Conservation (phyloP, 2,888 invertebrate species). For the Allolobophora icterica region DNA sequence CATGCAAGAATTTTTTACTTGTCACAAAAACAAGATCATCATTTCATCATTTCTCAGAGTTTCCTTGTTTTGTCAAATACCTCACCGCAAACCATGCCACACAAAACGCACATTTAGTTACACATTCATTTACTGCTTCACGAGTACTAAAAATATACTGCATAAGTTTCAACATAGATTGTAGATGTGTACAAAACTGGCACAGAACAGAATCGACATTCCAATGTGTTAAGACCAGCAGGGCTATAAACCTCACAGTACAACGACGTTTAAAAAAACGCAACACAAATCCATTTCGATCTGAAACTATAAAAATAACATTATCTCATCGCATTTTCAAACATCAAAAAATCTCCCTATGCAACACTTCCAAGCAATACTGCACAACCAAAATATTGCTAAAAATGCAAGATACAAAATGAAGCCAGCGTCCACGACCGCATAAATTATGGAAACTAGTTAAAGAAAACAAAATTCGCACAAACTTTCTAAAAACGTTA, state of each 20-base stretch:
- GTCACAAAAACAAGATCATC: no score
- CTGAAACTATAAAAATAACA: neutral
- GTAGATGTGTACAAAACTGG: neutral
- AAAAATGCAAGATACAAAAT: slow-evolving; percentile 24
- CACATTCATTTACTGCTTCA: neutral
- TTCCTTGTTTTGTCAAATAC: slow-evolving; percentile 7
- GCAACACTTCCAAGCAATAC: slow-evolving; percentile 24
- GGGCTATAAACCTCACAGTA: neutral
- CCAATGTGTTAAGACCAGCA: neutral
- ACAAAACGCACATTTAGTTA: neutral
- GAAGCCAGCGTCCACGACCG: neutral
- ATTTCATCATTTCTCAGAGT: neutral
- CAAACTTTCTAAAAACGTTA: neutral
- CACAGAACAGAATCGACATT: neutral
- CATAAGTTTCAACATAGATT: neutral
- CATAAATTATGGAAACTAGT: neutral
- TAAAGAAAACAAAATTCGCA: neutral
- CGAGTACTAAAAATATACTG: slow-evolving; percentile 9
- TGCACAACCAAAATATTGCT: slow-evolving; percentile 27
- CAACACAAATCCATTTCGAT: slow-evolving; percentile 1
- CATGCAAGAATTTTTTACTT: no score
- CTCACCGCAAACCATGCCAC: neutral
- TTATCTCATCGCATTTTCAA: slow-evolving; percentile 5
- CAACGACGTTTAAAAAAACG: neutral
- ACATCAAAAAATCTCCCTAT: neutral